These are phyloP conservation scores for Gadus macrocephalus DNA, from an alignment of 2,113 vertebrate genomes.

Conservation along the genomic window DNA sequence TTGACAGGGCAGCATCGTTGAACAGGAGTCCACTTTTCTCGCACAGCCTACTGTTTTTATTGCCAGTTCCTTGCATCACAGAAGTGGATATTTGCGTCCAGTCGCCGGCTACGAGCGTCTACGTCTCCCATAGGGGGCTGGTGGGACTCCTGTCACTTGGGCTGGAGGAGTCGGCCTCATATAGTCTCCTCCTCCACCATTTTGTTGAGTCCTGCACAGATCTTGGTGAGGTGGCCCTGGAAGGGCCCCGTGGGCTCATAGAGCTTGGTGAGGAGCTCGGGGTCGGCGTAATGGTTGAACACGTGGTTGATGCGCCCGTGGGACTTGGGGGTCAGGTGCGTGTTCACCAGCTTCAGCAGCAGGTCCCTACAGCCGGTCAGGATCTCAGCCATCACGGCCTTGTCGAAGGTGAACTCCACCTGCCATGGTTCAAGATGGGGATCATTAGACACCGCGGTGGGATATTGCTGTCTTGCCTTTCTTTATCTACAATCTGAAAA, in stretches of 20 bases:
- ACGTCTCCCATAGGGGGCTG: slow-evolving; percentile 40
- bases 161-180: slow-evolving; percentile 53
- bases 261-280: slow-evolving; percentile 75
- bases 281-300: slow-evolving; percentile 83
- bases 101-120: no score
- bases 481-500: no score
- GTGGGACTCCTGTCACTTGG: no score
- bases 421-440: slow-evolving; percentile 21
- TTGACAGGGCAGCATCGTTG: slow-evolving; percentile 6
- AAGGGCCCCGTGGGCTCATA: slow-evolving; percentile 74
- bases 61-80: slow-evolving; percentile 25
- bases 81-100: no score
- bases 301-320: slow-evolving; percentile 84
- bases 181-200: slow-evolving; percentile 83
- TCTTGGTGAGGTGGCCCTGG: slow-evolving; percentile 71
- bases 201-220: slow-evolving; percentile 82
- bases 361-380: slow-evolving; percentile 76
- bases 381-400: slow-evolving; percentile 69
- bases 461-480: neutral
- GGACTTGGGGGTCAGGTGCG: slow-evolving; percentile 85
- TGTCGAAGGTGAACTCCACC: slow-evolving; percentile 88
- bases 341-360: slow-evolving; percentile 78
- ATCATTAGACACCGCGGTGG: neutral
- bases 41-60: neutral
- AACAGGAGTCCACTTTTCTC: slow-evolving; percentile 17